These are phyloP conservation scores for Potamilus streckersoni DNA, from an alignment of 1,140 invertebrate genomes.

Conservation along the genomic window DNA sequence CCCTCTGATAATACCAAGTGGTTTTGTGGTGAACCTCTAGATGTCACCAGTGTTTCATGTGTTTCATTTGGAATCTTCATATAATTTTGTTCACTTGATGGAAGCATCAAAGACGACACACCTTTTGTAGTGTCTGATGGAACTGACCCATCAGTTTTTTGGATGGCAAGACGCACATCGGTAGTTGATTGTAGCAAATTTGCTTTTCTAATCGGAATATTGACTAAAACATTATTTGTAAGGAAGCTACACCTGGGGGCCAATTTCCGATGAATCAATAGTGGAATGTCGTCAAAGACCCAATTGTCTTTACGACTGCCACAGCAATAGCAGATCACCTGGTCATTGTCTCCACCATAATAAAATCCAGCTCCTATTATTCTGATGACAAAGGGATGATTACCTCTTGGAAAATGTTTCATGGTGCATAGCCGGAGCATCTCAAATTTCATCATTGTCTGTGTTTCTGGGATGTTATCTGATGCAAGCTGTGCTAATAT, in stretches of 20 bases:
- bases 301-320: conserved; percentile 6
- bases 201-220: conserved; percentile 2
- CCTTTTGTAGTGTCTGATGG: no score
- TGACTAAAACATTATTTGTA: conserved; percentile 4
- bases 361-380: conserved; percentile 20
- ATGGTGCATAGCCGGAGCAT: conserved; percentile 14
- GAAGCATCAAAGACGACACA: no score
- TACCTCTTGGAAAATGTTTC: neutral
- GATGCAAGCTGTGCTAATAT: no score
- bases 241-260: conserved; percentile 17
- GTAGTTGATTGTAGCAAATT: no score
- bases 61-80: no score
- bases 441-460: conserved; percentile 15
- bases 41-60: no score
- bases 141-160: no score
- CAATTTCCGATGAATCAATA: conserved; percentile 3
- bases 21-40: no score
- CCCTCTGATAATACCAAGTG: no score
- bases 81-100: no score
- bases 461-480: neutral
- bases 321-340: conserved; percentile 24
- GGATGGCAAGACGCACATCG: no score
- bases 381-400: conserved; percentile 10
- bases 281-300: conserved; percentile 4
- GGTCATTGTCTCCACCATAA: conserved; percentile 10